Evolutionary conservation across 2,888 invertebrate genomes (phyloP), one percentile per base, ranked within the genome.

Genomic region (Drosophila nr. perissopoda): DNA sequence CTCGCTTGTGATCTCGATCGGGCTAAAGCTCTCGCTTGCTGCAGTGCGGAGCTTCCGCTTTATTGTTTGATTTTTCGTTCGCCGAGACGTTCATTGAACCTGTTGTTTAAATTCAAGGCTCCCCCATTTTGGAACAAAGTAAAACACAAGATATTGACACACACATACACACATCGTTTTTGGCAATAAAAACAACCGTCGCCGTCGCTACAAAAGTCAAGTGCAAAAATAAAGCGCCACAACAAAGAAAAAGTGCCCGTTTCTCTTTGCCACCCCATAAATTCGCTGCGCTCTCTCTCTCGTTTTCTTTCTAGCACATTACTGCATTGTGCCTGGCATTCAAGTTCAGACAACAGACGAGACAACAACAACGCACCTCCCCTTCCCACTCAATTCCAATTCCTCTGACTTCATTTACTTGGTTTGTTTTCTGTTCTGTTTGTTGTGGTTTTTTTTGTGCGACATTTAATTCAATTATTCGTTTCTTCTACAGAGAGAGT

Each of bases 391-490:
- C 59, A 49, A 54, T 49, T 59, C 2, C 64, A 49, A 56, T 63
- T 71, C 53, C 59, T 71, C 64, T 40, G 71, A 75, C 77, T 83
- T 83, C 70, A 76, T 82, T 78, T 85, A 71, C 56, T 68, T 83
- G 59, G 69, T 61, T 73, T 68, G 57, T 63, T 70, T 52, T 58
- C 46, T 61, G 70, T 38, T 16, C 16, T 46, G 40, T 65, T 63
- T 66, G 53, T 53, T 53, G 34, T 34, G 25, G 6, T 63, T 65
- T 48, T 58, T 59, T 70, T 70, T 76, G 70, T 69, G 69, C 74
- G 76, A 76, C 84, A 88, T 87, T 89, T 87, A 85, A 85, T 85
- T 89, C 59, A 85, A 85, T 85, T 87, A 85, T 74, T 69, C 54
- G 63, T 64, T 63, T 59, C 67, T 62, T 48, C 65, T 64, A 48